Evolutionary conservation across 2,113 vertebrate genomes (phyloP).

Genomic region (Benitochromis conjunctus): DNA sequence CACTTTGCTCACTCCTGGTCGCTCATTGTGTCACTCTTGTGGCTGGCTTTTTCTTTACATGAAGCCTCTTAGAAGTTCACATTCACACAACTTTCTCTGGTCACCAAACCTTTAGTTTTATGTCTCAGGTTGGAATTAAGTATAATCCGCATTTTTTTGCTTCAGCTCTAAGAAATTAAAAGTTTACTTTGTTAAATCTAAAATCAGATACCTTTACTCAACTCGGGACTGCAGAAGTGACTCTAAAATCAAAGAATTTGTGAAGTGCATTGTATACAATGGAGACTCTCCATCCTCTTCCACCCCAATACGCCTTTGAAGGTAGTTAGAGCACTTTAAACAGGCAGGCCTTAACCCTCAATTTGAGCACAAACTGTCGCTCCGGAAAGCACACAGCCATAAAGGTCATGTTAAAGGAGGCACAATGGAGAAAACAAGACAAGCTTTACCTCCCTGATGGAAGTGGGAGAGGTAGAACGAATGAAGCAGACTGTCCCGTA

Average conservation of each 20-base stretch:
- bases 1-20: conserved; percentile 16
- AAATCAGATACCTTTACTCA: background rate
- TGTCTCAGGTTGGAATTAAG: background rate
- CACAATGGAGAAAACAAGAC: conserved; percentile 26
- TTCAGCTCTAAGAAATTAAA: background rate
- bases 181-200: background rate
- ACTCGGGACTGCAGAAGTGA: background rate
- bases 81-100: background rate
- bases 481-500: conserved; percentile 26
- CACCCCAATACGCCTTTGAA: background rate
- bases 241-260: background rate
- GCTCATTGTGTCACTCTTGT: conserved; percentile 21
- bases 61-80: background rate
- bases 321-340: conserved; percentile 33
- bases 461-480: conserved; percentile 10
- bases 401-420: conserved; percentile 63
- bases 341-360: conserved; percentile 37
- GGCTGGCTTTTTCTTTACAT: background rate
- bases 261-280: background rate
- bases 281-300: background rate
- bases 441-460: conserved; percentile 33
- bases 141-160: background rate
- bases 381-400: conserved; percentile 22
- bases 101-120: background rate
- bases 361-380: conserved; percentile 50